Evolutionary conservation across 1,140 invertebrate genomes (phyloP).

Genomic region (Drosophila willistoni): DNA sequence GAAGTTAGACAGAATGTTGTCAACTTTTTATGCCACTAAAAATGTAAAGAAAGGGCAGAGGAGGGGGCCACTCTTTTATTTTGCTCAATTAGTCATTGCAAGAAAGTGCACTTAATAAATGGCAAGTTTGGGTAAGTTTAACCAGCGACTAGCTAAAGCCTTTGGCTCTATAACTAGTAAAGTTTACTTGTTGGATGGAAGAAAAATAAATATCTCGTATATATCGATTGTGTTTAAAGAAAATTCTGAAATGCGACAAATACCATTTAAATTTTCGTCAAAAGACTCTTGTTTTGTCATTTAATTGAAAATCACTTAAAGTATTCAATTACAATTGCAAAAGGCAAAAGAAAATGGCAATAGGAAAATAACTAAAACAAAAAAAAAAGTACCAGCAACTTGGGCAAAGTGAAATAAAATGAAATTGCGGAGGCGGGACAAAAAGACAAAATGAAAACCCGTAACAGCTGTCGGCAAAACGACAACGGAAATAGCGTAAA

Average conservation of each 20-base stretch:
- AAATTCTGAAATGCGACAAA: background rate
- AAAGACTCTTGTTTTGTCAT: background rate
- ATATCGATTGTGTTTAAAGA: background rate
- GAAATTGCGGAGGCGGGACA: constrained; percentile 16
- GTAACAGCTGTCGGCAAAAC: constrained; percentile 36
- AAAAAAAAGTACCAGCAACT: constrained; percentile 1
- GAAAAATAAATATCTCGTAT: too few species aligned
- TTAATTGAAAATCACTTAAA: constrained; percentile 68
- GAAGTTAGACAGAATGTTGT: background rate
- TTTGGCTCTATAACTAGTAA: too few species aligned
- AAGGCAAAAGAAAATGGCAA: constrained; percentile 53
- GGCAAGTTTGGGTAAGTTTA: too few species aligned
- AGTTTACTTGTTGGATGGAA: too few species aligned
- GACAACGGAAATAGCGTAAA: constrained; percentile 45
- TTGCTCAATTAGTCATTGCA: too few species aligned
- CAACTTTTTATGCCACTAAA: too few species aligned
- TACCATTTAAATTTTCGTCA: background rate
- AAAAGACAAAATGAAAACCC: constrained; percentile 51
- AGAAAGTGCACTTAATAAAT: too few species aligned
- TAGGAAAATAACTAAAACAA: constrained; percentile 14
- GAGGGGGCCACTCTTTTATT: too few species aligned
- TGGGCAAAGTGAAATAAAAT: constrained; percentile 29
- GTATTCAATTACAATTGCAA: constrained; percentile 76
- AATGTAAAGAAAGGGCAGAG: too few species aligned
- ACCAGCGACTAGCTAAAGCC: too few species aligned